Evolutionary conservation across 2,888 invertebrate species (phyloP).

Genomic region (Adelphocoris suturalis): DNA sequence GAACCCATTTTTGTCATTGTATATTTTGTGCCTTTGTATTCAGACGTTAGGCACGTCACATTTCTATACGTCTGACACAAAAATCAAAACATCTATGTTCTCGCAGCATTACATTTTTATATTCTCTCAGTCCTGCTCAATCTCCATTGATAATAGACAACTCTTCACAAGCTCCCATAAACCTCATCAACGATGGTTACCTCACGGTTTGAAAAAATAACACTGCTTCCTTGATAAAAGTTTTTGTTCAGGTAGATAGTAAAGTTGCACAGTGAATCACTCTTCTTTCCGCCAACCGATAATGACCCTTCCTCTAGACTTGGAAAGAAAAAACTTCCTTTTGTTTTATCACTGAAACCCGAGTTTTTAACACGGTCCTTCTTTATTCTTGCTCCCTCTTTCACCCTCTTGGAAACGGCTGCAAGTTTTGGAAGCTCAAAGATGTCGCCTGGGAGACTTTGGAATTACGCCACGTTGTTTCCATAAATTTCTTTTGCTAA

Average conservation of each 20-base stretch:
- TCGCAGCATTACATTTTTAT: too few relatives aligned
- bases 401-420: conserved; percentile 27
- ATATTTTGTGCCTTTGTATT: too few relatives aligned
- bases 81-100: too few relatives aligned
- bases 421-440: conserved; percentile 27
- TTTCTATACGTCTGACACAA: too few relatives aligned
- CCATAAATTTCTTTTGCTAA: conserved; percentile 26
- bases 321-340: neutral
- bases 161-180: neutral
- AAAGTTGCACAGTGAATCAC: conserved; percentile 39
- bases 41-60: too few relatives aligned
- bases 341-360: conserved; percentile 31
- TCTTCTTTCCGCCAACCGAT: conserved; percentile 20
- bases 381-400: conserved; percentile 1
- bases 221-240: neutral
- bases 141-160: neutral
- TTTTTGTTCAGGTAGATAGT: conserved; percentile 12
- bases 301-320: conserved; percentile 24
- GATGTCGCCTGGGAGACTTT: conserved; percentile 36
- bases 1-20: too few relatives aligned
- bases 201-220: neutral
- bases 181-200: neutral
- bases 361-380: conserved; percentile 18
- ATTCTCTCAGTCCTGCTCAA: too few relatives aligned
- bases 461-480: conserved; percentile 27